Conservation (phyloP, 2,113 vertebrate genomes). For the Rallus limicola region DNA sequence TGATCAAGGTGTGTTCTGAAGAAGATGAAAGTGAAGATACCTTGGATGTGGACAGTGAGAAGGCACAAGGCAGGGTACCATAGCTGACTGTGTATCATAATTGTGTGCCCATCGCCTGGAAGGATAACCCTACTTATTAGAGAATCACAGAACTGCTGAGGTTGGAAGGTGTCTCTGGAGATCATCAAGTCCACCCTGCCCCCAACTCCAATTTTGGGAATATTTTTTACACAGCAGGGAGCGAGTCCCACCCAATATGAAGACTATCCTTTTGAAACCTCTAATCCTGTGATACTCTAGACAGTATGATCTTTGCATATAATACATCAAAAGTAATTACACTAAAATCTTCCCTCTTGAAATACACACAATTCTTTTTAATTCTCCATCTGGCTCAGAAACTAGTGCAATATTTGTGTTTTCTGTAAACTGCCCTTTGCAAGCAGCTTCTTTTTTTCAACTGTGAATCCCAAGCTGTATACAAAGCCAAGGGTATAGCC, state of each 20-base stretch:
- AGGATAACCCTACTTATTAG: not conserved
- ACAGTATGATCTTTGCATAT: not conserved
- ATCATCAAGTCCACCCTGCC: not conserved
- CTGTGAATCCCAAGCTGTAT: not conserved
- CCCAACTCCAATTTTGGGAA: not conserved
- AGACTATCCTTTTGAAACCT: not conserved
- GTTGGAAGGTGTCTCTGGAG: not conserved
- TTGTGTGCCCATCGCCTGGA: not conserved
- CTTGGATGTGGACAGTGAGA: not conserved
- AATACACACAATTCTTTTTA: not conserved
- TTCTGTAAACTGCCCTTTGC: not conserved
- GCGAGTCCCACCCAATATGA: not conserved
- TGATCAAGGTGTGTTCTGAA: not conserved
- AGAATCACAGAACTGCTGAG: not conserved
- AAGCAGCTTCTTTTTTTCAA: not conserved
- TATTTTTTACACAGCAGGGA: not conserved
- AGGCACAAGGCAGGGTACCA: not conserved
- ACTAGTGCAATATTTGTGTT: not conserved
- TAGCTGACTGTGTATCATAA: not conserved
- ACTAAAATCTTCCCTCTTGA: not conserved
- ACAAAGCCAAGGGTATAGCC: constrained; percentile 3
- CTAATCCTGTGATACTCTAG: not conserved
- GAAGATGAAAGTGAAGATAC: not conserved
- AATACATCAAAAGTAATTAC: not conserved
- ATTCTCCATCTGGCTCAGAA: not conserved